Evolutionary conservation across 2,113 vertebrate species (phyloP).

Genomic region (Athene cunicularia): DNA sequence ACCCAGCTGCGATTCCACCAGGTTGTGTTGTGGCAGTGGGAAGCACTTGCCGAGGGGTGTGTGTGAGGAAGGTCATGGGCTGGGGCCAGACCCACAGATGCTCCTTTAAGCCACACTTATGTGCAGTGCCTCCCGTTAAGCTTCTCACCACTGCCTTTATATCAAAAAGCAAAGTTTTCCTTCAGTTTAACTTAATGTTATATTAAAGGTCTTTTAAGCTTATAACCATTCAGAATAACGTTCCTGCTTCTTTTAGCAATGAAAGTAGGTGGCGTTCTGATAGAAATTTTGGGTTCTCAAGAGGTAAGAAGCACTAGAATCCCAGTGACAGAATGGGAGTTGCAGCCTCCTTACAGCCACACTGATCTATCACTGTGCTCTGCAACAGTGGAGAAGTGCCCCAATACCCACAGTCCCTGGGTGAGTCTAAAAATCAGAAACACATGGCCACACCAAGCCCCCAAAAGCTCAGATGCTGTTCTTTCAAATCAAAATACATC

Average conservation of each 20-base stretch:
- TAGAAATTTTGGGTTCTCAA: background rate
- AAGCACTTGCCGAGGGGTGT: accelerated
- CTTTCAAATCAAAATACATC: background rate
- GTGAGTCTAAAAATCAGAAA: background rate
- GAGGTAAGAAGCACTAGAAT: background rate
- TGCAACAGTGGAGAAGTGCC: background rate
- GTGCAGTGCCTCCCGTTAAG: background rate
- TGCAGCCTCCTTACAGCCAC: background rate
- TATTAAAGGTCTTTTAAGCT: background rate
- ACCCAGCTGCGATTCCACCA: too few relatives aligned
- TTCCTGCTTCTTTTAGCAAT: background rate
- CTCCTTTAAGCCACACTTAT: background rate
- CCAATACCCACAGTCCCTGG: background rate
- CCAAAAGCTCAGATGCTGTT: background rate
- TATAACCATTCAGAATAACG: background rate
- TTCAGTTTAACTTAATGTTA: background rate
- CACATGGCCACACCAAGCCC: background rate
- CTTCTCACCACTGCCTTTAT: background rate
- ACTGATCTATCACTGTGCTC: accelerated
- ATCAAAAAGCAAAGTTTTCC: background rate
- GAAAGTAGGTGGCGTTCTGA: background rate
- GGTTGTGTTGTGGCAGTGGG: background rate
- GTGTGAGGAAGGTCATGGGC: accelerated
- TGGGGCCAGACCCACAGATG: background rate
- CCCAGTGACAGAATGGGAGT: background rate